These are phyloP conservation scores for Neomorphus geoffroyi DNA, from an alignment of 2,797 vertebrate species.

Conservation along the genomic window DNA sequence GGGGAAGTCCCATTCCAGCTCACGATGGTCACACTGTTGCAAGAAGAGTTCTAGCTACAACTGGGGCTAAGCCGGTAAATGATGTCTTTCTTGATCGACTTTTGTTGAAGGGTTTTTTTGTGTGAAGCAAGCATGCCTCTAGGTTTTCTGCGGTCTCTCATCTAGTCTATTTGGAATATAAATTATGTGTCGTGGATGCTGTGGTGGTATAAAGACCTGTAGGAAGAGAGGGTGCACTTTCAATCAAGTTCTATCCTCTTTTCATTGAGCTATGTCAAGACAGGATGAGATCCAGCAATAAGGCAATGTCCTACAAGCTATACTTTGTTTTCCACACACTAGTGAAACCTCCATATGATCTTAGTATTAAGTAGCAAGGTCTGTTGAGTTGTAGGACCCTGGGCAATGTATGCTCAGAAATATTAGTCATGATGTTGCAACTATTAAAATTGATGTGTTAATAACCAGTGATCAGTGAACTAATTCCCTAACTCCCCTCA, in stretches of 20 bases:
- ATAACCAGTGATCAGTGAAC: neutral
- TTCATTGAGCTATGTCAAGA: neutral
- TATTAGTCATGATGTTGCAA: neutral
- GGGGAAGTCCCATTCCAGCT: neutral
- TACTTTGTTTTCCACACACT: neutral
- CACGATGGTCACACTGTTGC: fast-evolving
- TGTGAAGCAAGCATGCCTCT: neutral
- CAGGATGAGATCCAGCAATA: neutral
- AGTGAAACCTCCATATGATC: neutral
- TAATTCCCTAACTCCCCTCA: neutral
- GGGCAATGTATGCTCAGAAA: neutral
- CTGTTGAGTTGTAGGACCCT: neutral
- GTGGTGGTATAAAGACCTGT: neutral
- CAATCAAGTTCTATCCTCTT: neutral
- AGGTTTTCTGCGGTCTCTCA: neutral
- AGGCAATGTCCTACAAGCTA: neutral
- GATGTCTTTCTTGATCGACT: neutral
- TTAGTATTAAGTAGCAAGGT: fast-evolving
- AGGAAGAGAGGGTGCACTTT: neutral
- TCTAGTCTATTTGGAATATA: neutral
- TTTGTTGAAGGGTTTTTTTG: neutral
- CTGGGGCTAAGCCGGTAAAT: neutral
- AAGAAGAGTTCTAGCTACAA: neutral
- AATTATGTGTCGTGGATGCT: neutral
- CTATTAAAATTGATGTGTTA: neutral